Evolutionary conservation across 2,888 invertebrate species (phyloP).

Genomic region (Pseudococcus longispinus): DNA sequence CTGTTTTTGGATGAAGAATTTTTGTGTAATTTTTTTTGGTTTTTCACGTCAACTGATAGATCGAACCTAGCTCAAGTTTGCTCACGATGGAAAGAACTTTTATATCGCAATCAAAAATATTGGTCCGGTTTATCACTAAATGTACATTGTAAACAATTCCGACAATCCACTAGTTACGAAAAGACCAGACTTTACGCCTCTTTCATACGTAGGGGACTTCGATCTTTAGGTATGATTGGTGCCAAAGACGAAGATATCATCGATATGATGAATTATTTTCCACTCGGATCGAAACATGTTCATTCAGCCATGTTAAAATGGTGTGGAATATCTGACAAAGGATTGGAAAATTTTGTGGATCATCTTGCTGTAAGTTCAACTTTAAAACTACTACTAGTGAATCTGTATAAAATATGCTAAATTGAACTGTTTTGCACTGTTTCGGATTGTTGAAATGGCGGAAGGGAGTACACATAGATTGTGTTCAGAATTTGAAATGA

Average conservation of each 20-base stretch:
- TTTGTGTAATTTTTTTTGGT: conserved; percentile 82
- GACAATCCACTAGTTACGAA: conserved; percentile 65
- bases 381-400: not conserved
- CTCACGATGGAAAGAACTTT: conserved; percentile 83
- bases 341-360: conserved; percentile 85
- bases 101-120: conserved; percentile 86
- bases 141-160: conserved; percentile 82
- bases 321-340: conserved; percentile 89
- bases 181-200: conserved; percentile 75
- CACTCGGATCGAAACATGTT: conserved; percentile 79
- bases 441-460: too few species aligned
- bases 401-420: too few species aligned
- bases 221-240: conserved; percentile 81
- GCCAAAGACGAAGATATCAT: conserved; percentile 89
- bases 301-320: conserved; percentile 85
- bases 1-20: conserved; percentile 85
- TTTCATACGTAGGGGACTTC: conserved; percentile 83
- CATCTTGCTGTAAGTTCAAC: conserved; percentile 75
- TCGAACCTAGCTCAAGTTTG: conserved; percentile 82
- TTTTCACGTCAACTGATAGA: conserved; percentile 80
- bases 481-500: too few species aligned
- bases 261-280: conserved; percentile 85
- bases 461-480: too few species aligned
- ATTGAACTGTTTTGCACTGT: too few species aligned
- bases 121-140: conserved; percentile 88